Evolutionary conservation across 2,797 vertebrate genomes (phyloP), one percentile per base, ranked within the genome.

Genomic region (Dipus sagitta): DNA sequence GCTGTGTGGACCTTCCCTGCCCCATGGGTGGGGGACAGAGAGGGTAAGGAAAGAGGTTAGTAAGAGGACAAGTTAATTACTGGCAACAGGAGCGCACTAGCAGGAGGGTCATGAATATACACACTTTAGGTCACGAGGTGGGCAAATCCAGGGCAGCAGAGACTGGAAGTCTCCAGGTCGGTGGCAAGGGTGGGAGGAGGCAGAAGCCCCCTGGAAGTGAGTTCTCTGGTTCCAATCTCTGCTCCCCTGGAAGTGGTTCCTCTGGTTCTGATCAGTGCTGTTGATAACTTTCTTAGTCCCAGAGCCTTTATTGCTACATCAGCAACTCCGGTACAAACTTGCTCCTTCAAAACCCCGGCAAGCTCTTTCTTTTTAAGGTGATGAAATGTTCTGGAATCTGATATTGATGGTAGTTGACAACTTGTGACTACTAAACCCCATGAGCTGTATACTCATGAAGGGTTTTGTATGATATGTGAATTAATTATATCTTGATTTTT

Each of bases 351-450:
- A 91, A 92, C 14, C 52, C 34, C 91, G 58, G 62, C 72, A 86
- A 82, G 32, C 32, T 23, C 65, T 83, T 88, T 75, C 54, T 79
- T 60, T 32, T 7, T n/a, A 3, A 17, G 34, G 79, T n/a, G 67
- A 82, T 76, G 62, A 86, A 89, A 67, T 34, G 14, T 72, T 91
- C 32, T 90, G 30, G 82, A 85, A 47, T 93, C 71, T 88, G 74
- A 81, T 1, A 34, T 23, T 23, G 54, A 34, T 60, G 64, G 8
- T 38, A 18, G 72, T 62, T 28, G 3, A 78, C 47, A 90, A n/a
- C 38, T 72, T 47, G 21, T 28, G 52, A 80, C 78, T 42, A 26
- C 17, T 18, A 92, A 80, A 68, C 8, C 86, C 90, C 3, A 72
- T 47, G 75, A 88, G 21, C 2, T 34, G 18, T 88, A 74, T 4